Evolutionary conservation across 2,888 invertebrate species (phyloP), one percentile per base, ranked within the genome.

Genomic region (Lithophane leautieri): DNA sequence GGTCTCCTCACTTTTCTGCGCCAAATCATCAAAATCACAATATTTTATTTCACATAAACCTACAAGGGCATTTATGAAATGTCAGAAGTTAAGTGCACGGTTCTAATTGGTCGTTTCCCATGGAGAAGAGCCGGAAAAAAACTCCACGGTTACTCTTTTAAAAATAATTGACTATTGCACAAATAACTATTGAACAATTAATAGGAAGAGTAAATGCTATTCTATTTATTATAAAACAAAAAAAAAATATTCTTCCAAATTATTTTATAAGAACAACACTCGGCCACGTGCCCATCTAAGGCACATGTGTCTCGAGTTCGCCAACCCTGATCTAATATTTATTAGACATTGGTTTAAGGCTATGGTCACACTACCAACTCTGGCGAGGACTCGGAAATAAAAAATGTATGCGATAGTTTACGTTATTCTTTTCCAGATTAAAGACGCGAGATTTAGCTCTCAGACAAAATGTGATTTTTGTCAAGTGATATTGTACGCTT

Each of bases 271-370:
- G 8, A 52, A 8, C 16, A 40, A 44, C 25, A 40, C 25, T 19
- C 12, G 19, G 60, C 65, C 44, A 47, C 75, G 65, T 81, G 75
- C 58, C 58, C 14, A 44, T 25, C 14, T 25, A 25, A 34, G 40
- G 8, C 50, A 54, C 78, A 69, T 54, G 58, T 47, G 14, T 68
- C 34, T 47, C n/a, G 50, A 54, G 79, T 79, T 60, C 83, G 25
- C 58, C 61, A 65, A 82, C 79, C 63, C 68, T 65, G n/a, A 68
- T 77, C 68, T 82, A 82, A 65, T 82, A 79, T 79, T 68, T 82
- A 78, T 81, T 52, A 81, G 50, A 73, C 47, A 80, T 56, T 25
- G 16, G 7, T 73, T 77, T 73, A 77, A 77, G 34, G 63, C 74
- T 47, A 22, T 14, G 28, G 8, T 16, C 72, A 71, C 80, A 77